Percentiles rank a stretch among this genome's conserved stretches.
Evolutionary conservation across 2,797 vertebrate genomes (phyloP).

Genomic region (Artibeus lituratus): DNA sequence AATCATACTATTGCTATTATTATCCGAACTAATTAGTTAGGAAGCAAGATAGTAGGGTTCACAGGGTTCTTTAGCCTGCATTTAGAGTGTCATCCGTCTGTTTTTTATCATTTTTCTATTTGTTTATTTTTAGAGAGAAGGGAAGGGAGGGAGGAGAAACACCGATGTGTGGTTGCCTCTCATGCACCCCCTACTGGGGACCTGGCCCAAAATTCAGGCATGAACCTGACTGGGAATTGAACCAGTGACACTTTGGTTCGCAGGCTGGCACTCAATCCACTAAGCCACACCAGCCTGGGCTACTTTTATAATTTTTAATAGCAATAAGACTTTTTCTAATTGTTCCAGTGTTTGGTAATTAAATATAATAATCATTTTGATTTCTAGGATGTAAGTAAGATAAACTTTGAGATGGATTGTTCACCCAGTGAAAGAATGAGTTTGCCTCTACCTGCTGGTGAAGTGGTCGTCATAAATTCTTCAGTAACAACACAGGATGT

Average conservation of each 20-base stretch:
- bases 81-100: neutral
- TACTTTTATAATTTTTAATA: constrained; percentile 10
- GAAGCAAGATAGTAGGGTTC: neutral
- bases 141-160: no score
- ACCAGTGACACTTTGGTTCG: no score
- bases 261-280: no score
- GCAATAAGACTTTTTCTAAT: neutral
- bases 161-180: no score
- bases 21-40: neutral
- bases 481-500: constrained; percentile 22
- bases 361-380: constrained; percentile 11
- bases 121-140: neutral
- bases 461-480: constrained; percentile 28
- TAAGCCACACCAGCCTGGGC: no score
- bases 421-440: neutral
- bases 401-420: neutral
- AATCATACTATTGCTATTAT: neutral
- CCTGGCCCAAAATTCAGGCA: no score
- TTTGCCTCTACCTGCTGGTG: neutral
- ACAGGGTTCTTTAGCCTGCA: neutral
- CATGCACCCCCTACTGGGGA: no score
- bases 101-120: constrained; percentile 10
- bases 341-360: neutral
- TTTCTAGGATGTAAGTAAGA: constrained; percentile 44
- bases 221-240: no score